These are phyloP conservation scores for Drosophila subobscura DNA, from an alignment of 1,140 invertebrate genomes.

Conservation along the genomic window DNA sequence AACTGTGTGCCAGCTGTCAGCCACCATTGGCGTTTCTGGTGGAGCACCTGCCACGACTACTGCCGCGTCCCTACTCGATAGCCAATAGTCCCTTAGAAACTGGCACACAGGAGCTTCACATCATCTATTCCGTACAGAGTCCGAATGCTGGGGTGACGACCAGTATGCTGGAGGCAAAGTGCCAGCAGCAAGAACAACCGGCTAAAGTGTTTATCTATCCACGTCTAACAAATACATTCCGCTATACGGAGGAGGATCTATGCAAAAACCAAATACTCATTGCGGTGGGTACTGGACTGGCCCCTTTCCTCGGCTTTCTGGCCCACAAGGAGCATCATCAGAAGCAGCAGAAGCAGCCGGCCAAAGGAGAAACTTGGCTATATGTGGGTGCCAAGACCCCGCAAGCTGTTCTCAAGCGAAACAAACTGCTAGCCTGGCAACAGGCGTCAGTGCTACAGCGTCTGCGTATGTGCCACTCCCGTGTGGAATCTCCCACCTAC, in stretches of 20 bases:
- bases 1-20: slow-evolving; percentile 86
- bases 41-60: slow-evolving; percentile 89
- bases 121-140: slow-evolving; percentile 87
- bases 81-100: slow-evolving; percentile 86
- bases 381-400: slow-evolving; percentile 91
- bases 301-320: slow-evolving; percentile 90
- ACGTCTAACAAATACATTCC: slow-evolving; percentile 86
- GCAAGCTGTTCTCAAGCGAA: slow-evolving; percentile 83
- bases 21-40: slow-evolving; percentile 88
- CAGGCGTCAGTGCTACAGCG: slow-evolving; percentile 84
- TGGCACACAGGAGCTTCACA: slow-evolving; percentile 84
- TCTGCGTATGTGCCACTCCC: slow-evolving; percentile 87
- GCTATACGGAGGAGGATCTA: slow-evolving; percentile 84
- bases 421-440: slow-evolving; percentile 79
- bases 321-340: slow-evolving; percentile 84
- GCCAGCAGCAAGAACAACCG: slow-evolving; percentile 5
- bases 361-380: slow-evolving; percentile 85
- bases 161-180: slow-evolving; percentile 49
- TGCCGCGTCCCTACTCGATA: slow-evolving; percentile 92
- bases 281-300: slow-evolving; percentile 92
- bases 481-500: slow-evolving; percentile 84
- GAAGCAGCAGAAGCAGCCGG: slow-evolving; percentile 30
- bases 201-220: slow-evolving; percentile 86
- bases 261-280: slow-evolving; percentile 89
- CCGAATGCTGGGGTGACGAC: slow-evolving; percentile 65